Evolutionary conservation across 2,888 invertebrate species (phyloP).

Genomic region (Therioaphis trifolii): DNA sequence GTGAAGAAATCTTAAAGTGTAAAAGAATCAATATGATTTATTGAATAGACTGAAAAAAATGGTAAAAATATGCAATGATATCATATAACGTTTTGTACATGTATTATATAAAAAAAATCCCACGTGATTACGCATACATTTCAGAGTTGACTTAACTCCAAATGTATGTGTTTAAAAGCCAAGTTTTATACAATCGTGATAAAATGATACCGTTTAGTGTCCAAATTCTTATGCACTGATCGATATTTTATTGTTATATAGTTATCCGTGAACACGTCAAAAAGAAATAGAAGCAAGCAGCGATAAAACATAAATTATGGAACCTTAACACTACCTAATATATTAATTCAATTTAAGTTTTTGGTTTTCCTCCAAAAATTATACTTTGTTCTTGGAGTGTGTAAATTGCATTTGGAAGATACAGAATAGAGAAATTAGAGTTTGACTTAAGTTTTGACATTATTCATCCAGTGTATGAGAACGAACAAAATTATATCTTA

Average conservation of each 20-base stretch:
- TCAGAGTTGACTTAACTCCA: conserved; percentile 19
- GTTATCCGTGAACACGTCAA: neutral
- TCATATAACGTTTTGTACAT: neutral
- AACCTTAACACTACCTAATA: neutral
- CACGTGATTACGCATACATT: neutral
- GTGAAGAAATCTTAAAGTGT: too few species aligned
- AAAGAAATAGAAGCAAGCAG: conserved; percentile 33
- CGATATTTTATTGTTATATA: neutral
- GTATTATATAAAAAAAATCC: neutral
- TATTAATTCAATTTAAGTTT: neutral
- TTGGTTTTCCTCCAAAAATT: conserved; percentile 20
- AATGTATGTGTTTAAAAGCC: neutral
- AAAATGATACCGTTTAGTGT: neutral
- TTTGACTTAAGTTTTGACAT: too few species aligned
- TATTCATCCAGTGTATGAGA: too few species aligned
- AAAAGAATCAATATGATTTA: too few species aligned
- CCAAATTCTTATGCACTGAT: conserved; percentile 30
- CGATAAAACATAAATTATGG: neutral
- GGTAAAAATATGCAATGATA: too few species aligned
- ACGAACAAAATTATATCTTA: too few species aligned
- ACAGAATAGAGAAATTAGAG: too few species aligned
- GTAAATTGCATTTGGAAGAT: too few species aligned
- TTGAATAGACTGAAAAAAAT: too few species aligned
- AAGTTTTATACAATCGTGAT: neutral
- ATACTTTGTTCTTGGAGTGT: conserved; percentile 1